These are phyloP conservation scores for Nicator chloris DNA, from an alignment of 2,113 vertebrate genomes.

Conservation along the genomic window DNA sequence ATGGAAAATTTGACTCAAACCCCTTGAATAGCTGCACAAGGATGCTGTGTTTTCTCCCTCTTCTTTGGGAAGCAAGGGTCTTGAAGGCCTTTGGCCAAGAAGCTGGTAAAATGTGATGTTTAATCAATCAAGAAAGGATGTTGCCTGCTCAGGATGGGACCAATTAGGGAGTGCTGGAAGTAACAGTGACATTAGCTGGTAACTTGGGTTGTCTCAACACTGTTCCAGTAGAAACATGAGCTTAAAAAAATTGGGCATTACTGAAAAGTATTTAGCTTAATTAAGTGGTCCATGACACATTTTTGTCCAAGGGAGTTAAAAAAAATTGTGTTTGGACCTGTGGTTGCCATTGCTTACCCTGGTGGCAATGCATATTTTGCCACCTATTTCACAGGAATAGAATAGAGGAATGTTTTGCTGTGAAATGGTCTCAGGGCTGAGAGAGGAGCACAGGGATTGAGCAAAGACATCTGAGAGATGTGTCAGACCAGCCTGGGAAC, in stretches of 20 bases:
- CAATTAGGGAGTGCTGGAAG: fast-evolving
- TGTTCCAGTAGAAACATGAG: background rate
- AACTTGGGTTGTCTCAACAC: background rate
- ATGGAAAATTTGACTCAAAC: background rate
- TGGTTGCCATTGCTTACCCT: background rate
- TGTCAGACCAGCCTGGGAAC: background rate
- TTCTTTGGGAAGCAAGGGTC: background rate
- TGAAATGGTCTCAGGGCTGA: background rate
- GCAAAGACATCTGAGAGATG: background rate
- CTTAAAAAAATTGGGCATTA: background rate
- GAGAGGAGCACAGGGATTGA: background rate
- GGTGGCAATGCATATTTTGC: fast-evolving
- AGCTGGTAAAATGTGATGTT: background rate
- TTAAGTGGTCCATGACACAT: background rate
- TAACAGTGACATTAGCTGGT: background rate
- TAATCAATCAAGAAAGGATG: background rate
- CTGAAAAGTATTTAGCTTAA: background rate
- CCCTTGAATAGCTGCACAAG: background rate
- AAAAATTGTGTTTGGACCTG: background rate
- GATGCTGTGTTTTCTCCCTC: background rate
- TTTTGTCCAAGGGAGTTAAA: background rate
- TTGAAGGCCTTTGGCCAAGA: background rate
- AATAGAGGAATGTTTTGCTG: background rate
- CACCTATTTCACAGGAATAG: background rate
- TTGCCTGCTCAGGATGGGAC: background rate